Percentiles rank a stretch among this genome's conserved stretches.
These are phyloP conservation scores for Okamejei kenojei DNA, from an alignment of 2,797 vertebrate species.

Conservation along the genomic window DNA sequence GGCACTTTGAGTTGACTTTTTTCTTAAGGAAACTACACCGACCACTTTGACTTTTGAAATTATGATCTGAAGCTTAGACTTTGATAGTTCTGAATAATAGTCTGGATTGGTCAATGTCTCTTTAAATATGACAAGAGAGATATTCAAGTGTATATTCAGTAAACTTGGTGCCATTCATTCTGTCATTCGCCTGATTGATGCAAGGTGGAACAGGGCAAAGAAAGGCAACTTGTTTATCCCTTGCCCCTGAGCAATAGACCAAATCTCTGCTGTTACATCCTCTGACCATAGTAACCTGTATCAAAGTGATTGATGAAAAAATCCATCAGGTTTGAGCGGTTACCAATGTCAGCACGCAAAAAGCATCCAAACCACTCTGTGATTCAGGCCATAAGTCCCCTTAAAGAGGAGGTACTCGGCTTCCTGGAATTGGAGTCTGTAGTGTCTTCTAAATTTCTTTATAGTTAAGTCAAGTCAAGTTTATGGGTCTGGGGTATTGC, in stretches of 20 bases:
- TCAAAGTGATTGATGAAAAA: slow-evolving; percentile 50
- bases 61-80: slow-evolving; percentile 28
- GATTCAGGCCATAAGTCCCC: slow-evolving; percentile 17
- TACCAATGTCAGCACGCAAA: slow-evolving; percentile 42
- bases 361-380: slow-evolving; percentile 29
- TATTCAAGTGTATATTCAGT: slow-evolving; percentile 35
- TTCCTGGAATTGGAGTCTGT: neutral
- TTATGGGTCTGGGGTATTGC: too few species aligned
- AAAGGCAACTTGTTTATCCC: slow-evolving; percentile 44
- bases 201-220: slow-evolving; percentile 46
- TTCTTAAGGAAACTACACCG: slow-evolving; percentile 25
- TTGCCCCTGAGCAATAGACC: slow-evolving; percentile 47
- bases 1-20: neutral
- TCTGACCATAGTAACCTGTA: slow-evolving; percentile 44
- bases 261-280: slow-evolving; percentile 49
- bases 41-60: slow-evolving; percentile 36
- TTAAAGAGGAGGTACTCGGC: neutral
- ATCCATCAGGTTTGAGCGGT: slow-evolving; percentile 45
- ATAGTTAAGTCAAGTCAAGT: neutral
- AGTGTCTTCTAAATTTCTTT: neutral
- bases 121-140: slow-evolving; percentile 38
- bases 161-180: slow-evolving; percentile 45
- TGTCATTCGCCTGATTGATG: slow-evolving; percentile 52
- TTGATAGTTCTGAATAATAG: slow-evolving; percentile 35
- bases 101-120: slow-evolving; percentile 18